Conservation (phyloP, 2,888 invertebrate species). For the Apotomis capreana region DNA sequence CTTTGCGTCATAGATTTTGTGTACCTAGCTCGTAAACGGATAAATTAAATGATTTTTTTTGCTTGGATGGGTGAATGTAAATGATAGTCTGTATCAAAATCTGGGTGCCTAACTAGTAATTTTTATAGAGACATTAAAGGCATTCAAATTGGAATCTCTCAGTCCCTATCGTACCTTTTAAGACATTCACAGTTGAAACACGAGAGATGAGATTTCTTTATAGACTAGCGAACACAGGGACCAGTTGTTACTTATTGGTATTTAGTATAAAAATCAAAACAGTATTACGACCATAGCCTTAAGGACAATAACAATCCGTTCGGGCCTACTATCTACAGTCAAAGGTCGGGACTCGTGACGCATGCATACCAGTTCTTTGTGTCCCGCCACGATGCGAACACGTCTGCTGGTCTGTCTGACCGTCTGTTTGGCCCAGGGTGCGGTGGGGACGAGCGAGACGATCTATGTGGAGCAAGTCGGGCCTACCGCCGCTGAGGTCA, state of each 20-base stretch:
- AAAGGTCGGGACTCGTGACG: constrained; percentile 26
- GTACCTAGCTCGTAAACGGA: too few relatives aligned
- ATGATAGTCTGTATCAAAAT: too few relatives aligned
- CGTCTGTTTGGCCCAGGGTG: constrained; percentile 47
- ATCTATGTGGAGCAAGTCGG: constrained; percentile 63
- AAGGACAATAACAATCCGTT: constrained; percentile 28
- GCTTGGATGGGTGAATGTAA: too few relatives aligned
- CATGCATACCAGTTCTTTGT: constrained; percentile 44
- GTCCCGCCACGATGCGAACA: constrained; percentile 52
- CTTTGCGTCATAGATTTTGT: too few relatives aligned
- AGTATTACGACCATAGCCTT: constrained; percentile 14
- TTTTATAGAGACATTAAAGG: too few relatives aligned
- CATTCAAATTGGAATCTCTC: too few relatives aligned
- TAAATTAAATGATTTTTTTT: too few relatives aligned
- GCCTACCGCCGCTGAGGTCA: constrained; percentile 67
- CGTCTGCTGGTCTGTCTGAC: constrained; percentile 49
- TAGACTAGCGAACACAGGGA: too few relatives aligned
- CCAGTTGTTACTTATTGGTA: neutral
- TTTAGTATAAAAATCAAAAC: constrained; percentile 7
- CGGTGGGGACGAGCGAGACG: constrained; percentile 56
- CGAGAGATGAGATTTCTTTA: too few relatives aligned
- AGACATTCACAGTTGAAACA: too few relatives aligned
- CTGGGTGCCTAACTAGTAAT: too few relatives aligned
- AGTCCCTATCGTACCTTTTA: too few relatives aligned
- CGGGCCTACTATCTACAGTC: constrained; percentile 21